phyloP scores from a whole-genome alignment of 2,113 vertebrate genomes.

The Ursus arctos region DNA sequence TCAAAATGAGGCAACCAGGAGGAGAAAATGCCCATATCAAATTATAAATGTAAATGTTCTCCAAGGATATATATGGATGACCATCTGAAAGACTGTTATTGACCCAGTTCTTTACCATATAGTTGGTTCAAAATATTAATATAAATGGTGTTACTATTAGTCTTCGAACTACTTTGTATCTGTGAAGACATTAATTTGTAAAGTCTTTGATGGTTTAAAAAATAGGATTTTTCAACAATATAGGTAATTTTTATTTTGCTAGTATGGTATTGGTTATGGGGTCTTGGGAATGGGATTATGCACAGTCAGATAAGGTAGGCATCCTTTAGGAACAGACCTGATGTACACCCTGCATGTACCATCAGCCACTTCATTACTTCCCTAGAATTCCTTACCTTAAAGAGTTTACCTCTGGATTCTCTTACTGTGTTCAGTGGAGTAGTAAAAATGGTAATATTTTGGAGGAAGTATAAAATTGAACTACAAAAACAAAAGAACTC shows the following conservation, averaged over 20 bases:
- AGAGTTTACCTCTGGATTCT: neutral
- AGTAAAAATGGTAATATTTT: slow-evolving; percentile 15
- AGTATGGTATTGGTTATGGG: neutral
- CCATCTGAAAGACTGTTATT: neutral
- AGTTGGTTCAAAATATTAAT: slow-evolving; percentile 20
- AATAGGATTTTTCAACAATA: neutral
- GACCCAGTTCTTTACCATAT: neutral
- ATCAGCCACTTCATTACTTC: neutral
- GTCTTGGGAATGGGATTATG: neutral
- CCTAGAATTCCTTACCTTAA: slow-evolving; percentile 17
- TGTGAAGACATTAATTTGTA: slow-evolving; percentile 31
- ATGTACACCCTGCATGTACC: neutral
- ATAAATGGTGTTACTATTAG: neutral
- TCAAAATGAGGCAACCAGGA: neutral
- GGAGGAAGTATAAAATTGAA: slow-evolving; percentile 8
- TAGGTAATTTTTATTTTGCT: neutral
- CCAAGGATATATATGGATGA: neutral
- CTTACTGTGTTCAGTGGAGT: neutral
- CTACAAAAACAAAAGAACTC: neutral
- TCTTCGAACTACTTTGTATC: slow-evolving; percentile 6
- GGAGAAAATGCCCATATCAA: neutral
- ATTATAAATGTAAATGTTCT: slow-evolving; percentile 23
- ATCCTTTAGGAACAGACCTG: neutral
- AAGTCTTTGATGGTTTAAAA: neutral
- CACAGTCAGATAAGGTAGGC: neutral